Conservation (phyloP, 2,888 invertebrate species). For the Diadegma fenestrale region DNA sequence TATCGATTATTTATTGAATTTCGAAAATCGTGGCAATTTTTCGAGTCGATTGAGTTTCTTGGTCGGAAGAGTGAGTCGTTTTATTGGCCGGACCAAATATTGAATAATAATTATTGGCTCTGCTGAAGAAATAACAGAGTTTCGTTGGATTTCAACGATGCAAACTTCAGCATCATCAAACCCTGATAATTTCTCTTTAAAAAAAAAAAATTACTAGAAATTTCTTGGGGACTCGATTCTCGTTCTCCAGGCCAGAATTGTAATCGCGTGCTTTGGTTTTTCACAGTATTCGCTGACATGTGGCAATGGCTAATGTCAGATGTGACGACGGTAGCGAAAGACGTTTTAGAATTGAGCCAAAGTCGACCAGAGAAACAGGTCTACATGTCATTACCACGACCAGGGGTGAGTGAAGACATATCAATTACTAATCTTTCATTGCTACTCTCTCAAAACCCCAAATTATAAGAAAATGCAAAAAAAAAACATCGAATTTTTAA, state of each 20-base stretch:
- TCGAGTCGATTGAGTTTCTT: too few species aligned
- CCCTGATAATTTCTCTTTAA: neutral
- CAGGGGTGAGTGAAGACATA: conserved; percentile 89
- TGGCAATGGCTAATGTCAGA: conserved; percentile 97
- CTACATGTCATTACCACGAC: conserved; percentile 97
- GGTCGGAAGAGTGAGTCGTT: too few species aligned
- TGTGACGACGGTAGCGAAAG: conserved; percentile 95
- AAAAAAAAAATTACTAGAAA: neutral
- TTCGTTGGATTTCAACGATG: too few species aligned
- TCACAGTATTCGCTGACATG: conserved; percentile 94
- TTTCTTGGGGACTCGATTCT: neutral
- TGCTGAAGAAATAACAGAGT: too few species aligned
- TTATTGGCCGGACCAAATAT: too few species aligned
- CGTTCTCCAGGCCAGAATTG: neutral
- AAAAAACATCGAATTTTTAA: too few species aligned
- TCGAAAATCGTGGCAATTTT: too few species aligned
- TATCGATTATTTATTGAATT: too few species aligned
- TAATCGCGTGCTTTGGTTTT: neutral
- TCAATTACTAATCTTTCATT: neutral
- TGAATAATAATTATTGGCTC: too few species aligned
- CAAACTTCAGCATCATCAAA: too few species aligned
- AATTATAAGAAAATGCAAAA: too few species aligned
- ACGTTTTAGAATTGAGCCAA: conserved; percentile 93
- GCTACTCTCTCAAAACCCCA: too few species aligned
- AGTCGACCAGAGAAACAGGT: conserved; percentile 90